Evolutionary conservation across 2,113 vertebrate genomes (phyloP), one percentile per base, ranked within the genome.

Genomic region (Odontesthes bonariensis): DNA sequence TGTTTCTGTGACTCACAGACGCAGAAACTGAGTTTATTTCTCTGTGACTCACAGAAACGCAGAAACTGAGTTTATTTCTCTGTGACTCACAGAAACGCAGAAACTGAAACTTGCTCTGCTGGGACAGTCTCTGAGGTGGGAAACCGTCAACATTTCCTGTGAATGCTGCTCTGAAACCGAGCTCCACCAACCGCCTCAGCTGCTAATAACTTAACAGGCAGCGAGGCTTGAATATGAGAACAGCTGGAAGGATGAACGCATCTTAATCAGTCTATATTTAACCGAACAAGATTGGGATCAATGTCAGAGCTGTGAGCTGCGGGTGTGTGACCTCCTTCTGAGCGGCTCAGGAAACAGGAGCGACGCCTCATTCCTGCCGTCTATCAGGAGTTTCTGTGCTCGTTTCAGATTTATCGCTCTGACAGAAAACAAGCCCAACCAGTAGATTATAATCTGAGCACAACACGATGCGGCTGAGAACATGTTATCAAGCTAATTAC

Each of bases 261-360:
- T 56, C 53, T 69, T 86, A 77, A 86, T 79, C 72, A 74, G 75
- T 52, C 73, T 88, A 85, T 47, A 81, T 68, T 54, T 85, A 81
- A 70, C 68, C 3, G 59, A 40, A 40, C 31, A 17, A 20, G 55
- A 42, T 17, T 0, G 4, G 83, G 78, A 78, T 85, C 65, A 22
- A 22, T 77, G 73, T 59, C 78, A 59, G 33, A 12, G 40, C 54
- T 33, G 73, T 71, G 0, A 59, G 71, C 65, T 57, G 32, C n/a
- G 9, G 53, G 74, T 17, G 13, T 47, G 31, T 42, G 49, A 38
- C 49, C 59, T n/a, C 62, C 33, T 49, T 16, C 40, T 60, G 20
- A 35, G 9, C 42, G 57, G 57, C 17, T 5, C 8, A 8, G 14
- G 1, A 13, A 56, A 17, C 27, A 5, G 31, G 6, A 51, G 11